These are phyloP conservation scores for Corythornis cristatus DNA, from an alignment of 2,113 vertebrate genomes.

Conservation along the genomic window DNA sequence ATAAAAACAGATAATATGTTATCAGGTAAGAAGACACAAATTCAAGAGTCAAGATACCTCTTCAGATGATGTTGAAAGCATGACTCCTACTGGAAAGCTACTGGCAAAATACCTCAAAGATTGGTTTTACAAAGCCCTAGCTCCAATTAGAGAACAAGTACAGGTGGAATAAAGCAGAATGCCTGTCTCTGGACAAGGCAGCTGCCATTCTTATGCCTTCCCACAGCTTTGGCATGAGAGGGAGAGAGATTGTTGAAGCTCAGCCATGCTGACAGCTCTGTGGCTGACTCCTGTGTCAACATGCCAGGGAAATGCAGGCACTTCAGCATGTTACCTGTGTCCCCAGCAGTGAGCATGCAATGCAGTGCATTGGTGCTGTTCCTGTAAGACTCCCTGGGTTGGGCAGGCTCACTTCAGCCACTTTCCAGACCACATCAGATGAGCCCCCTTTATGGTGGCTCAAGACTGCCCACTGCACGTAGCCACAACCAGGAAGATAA, in stretches of 20 bases:
- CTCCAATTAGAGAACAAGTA: conserved; percentile 6
- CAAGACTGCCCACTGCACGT: not conserved
- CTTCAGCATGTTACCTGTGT: not conserved
- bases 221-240: not conserved
- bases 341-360: not conserved
- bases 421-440: not conserved
- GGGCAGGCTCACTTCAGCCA: not conserved
- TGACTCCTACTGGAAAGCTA: conserved; percentile 41
- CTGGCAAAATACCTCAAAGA: conserved; percentile 39
- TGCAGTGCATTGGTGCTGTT: not conserved
- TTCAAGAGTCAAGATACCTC: conserved; percentile 19
- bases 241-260: not conserved
- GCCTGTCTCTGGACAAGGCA: not conserved
- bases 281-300: not conserved
- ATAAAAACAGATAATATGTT: conserved; percentile 99
- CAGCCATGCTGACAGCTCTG: not conserved
- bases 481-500: not conserved
- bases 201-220: conserved; percentile 24
- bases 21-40: conserved; percentile 87
- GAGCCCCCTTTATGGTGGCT: not conserved
- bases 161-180: conserved; percentile 31
- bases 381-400: not conserved
- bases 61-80: conserved; percentile 25
- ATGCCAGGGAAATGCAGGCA: not conserved
- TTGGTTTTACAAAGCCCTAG: not conserved